A percentile compares a stretch with the other conserved stretches of the same genome.
Evolutionary conservation across 2,113 vertebrate species (phyloP).

Genomic region (Lepus europaeus): DNA sequence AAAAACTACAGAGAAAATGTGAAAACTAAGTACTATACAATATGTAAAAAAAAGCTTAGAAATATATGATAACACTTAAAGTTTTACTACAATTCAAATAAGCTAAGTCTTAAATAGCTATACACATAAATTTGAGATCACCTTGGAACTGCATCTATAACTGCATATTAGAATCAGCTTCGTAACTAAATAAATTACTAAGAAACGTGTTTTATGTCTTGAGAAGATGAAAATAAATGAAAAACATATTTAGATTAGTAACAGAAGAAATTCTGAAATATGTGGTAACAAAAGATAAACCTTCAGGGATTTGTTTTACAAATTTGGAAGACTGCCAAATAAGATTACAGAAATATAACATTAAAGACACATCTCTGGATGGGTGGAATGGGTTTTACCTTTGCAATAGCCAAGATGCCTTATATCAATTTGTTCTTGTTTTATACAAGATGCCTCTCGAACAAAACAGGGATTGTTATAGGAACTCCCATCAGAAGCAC

Average conservation of each 20-base stretch:
- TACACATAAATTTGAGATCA: conserved; percentile 36
- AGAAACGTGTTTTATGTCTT: not conserved
- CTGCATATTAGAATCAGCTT: not conserved
- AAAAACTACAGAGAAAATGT: conserved; percentile 15
- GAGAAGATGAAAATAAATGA: conserved; percentile 31
- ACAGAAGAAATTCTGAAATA: conserved; percentile 46
- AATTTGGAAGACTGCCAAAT: conserved; percentile 6
- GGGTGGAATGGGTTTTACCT: conserved; percentile 87
- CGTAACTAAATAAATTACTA: conserved; percentile 33
- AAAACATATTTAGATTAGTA: conserved; percentile 2
- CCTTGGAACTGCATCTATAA: conserved; percentile 14
- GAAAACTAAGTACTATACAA: conserved; percentile 19
- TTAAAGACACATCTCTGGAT: not conserved
- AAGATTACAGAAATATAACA: not conserved
- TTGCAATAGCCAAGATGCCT: conserved; percentile 95
- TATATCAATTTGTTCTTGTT: conserved; percentile 97
- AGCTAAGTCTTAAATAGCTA: conserved; percentile 33
- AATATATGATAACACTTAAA: not conserved
- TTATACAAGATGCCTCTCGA: conserved; percentile 96
- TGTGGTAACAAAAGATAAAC: not conserved
- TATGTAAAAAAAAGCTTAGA: not conserved
- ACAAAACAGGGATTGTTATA: conserved; percentile 98
- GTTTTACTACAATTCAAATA: conserved; percentile 41
- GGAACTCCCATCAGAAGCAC: conserved; percentile 96
- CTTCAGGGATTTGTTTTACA: conserved; percentile 49